Base-by-base conservation (phyloP, 2,888 invertebrate species). In the Meiosimyza decipiens region DNA sequence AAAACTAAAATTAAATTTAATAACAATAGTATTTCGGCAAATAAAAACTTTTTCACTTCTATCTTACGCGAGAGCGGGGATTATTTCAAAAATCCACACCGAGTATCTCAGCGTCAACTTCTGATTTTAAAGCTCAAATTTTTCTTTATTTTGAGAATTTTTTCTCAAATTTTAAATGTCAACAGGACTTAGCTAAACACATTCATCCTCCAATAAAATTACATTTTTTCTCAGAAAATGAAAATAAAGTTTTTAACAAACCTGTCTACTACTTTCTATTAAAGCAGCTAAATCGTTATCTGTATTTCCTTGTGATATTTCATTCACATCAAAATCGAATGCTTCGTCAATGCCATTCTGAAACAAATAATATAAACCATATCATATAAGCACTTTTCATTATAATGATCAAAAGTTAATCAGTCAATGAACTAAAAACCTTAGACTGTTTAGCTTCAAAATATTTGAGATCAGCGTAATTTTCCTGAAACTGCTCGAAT, bases 401-500 rank as follows among this genome's bases (percentile, higher is more conserved):
- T 65, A 51, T 16, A 15, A 40, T 40, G 2, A 40, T 49, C 47
- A 50, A 50, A 3, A 12, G 11, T 49, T 22, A 16, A 51, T 40
- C 6, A 9, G 66, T 40, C 82, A 77, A 89, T 40, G 9, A 89
- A 3, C 22, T 13, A 1, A 71, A 74, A 40, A 89, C 87, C 80
- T 91, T 88, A 18, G 92, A 92, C n/a, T 91, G 88, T 52, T 96
- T 97, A 1, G 89, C 89, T 82, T 94, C 93, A 81, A 96, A 92
- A 87, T 93, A 97, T 81, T 94, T 93, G 60, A 97, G 87, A 87
- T 97, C 97, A 3, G 93, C 93, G 78, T 91, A 91, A 3, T 91
- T 90, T 77, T 94, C 93, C 77, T 91, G 90, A 83, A 95, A 96
- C 77, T 92, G 90, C 73, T 94, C 91, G 77, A 91, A 87, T 82